Percentiles rank a stretch among this genome's conserved stretches.
Conservation (phyloP, 2,888 invertebrate genomes). For the Drosophila conformis region DNA sequence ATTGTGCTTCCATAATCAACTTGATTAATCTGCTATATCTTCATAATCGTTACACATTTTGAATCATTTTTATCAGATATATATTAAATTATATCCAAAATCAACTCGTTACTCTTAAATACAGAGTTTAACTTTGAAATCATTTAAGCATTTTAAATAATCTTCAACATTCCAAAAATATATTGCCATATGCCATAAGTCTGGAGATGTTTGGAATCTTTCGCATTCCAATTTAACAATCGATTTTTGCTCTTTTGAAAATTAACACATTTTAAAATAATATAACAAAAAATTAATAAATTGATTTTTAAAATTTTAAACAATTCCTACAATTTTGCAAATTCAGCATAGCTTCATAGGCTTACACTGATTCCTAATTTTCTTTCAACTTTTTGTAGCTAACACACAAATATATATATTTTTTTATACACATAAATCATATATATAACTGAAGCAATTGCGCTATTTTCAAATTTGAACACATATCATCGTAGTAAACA, state of each 20-base stretch:
- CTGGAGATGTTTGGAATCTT: not conserved
- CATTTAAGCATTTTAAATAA: not conserved
- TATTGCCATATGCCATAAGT: not conserved
- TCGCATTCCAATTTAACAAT: not conserved
- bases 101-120: not conserved
- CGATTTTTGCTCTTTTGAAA: not conserved
- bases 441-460: constrained; percentile 1
- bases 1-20: too few species aligned
- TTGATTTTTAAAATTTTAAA: not conserved
- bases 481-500: constrained; percentile 8
- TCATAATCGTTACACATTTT: not conserved
- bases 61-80: not conserved
- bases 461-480: not conserved
- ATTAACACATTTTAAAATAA: not conserved
- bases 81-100: not conserved
- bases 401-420: constrained; percentile 6
- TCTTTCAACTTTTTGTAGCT: not conserved
- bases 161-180: not conserved
- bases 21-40: not conserved
- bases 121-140: not conserved
- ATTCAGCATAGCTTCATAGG: not conserved
- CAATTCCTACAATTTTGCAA: constrained; percentile 1
- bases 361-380: not conserved
- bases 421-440: not conserved
- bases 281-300: too few species aligned